Conservation (phyloP, 2,113 vertebrate genomes). For the Zosterops lateralis region DNA sequence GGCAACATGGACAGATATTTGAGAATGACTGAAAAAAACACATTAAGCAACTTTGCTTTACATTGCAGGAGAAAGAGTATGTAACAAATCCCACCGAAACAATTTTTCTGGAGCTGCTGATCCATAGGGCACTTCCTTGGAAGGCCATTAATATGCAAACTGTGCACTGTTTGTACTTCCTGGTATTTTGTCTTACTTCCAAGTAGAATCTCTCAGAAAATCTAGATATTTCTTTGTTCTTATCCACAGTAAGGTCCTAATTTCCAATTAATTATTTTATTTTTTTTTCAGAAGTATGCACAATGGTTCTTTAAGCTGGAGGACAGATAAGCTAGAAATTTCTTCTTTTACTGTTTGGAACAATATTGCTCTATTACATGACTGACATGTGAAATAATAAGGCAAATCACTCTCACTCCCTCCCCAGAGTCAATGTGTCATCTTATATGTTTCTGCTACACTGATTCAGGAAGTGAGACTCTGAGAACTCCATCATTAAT, state of each 20-base stretch:
- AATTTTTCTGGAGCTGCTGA: background rate
- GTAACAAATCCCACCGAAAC: background rate
- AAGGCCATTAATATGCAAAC: background rate
- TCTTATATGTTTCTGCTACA: background rate
- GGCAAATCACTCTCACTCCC: conserved; percentile 2
- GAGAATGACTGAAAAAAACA: background rate
- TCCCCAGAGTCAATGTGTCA: conserved; percentile 19
- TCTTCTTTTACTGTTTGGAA: background rate
- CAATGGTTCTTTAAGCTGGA: background rate
- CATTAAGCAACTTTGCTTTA: background rate
- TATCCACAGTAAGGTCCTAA: background rate
- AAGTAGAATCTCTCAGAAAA: background rate
- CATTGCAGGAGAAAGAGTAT: background rate
- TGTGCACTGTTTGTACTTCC: background rate
- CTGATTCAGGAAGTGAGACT: conserved; percentile 1
- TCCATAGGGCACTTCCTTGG: background rate
- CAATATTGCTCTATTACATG: background rate
- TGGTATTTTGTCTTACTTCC: background rate
- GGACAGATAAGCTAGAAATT: background rate
- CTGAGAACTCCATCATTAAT: background rate
- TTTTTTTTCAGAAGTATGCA: background rate
- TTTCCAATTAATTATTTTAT: background rate
- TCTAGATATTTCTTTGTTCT: background rate
- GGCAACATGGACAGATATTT: background rate
- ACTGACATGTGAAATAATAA: conserved; percentile 23